These are phyloP conservation scores for Larimichthys polyactis DNA, from an alignment of 2,113 vertebrate species.

Conservation along the genomic window DNA sequence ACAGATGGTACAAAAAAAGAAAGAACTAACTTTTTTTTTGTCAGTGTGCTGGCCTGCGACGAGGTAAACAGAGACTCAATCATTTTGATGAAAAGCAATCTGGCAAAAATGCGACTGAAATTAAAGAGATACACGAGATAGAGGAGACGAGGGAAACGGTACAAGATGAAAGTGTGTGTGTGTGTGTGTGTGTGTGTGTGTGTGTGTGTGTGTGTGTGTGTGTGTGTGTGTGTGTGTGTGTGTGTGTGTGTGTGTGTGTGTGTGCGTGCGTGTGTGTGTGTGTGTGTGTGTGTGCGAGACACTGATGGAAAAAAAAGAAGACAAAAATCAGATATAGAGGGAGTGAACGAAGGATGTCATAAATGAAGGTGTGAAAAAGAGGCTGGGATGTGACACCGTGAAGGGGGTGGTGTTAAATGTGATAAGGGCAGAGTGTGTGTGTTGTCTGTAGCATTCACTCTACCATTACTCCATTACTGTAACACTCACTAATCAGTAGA, in stretches of 20 bases:
- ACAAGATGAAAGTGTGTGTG: conserved; percentile 41
- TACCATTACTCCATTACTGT: conserved; percentile 54
- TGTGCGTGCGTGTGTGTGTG: conserved; percentile 12
- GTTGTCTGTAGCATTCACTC: conserved; percentile 23
- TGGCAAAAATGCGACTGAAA: conserved; percentile 40
- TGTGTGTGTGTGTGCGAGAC: conserved; percentile 2
- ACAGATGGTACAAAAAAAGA: conserved; percentile 19
- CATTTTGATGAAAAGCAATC: conserved; percentile 49
- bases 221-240: no score
- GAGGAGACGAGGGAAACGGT: conserved; percentile 41
- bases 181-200: conserved; percentile 18
- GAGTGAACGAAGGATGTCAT: conserved; percentile 35
- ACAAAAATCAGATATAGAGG: conserved; percentile 20
- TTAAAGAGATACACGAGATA: conserved; percentile 30
- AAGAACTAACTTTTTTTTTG: conserved; percentile 24
- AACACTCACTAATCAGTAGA: conserved; percentile 33
- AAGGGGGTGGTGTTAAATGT: conserved; percentile 53
- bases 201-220: conserved; percentile 1
- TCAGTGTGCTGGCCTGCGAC: conserved; percentile 21
- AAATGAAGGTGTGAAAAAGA: conserved; percentile 54
- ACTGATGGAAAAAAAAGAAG: background rate
- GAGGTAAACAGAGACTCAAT: conserved; percentile 37
- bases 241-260: conserved; percentile 27
- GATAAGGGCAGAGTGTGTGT: conserved; percentile 43
- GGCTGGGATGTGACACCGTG: conserved; percentile 43